Conservation (phyloP, 2,888 invertebrate genomes). For the Monopis laevigella region DNA sequence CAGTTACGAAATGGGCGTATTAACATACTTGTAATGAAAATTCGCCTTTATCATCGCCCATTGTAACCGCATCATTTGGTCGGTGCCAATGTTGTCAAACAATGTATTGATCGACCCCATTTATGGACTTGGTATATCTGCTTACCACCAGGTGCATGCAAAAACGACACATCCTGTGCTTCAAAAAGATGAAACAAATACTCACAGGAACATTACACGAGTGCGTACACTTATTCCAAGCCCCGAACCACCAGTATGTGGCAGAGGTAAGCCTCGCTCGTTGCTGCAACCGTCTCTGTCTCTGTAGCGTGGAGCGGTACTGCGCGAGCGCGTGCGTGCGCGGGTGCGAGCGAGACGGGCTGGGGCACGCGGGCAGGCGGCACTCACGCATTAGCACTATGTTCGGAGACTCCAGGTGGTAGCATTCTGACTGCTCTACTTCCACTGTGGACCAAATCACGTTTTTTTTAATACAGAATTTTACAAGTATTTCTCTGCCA, state of each 20-base stretch:
- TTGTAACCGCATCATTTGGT: no score
- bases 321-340: constrained; percentile 72
- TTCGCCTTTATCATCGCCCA: no score
- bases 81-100: no score
- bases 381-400: constrained; percentile 72
- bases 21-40: no score
- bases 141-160: no score
- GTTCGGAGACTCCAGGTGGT: constrained; percentile 64
- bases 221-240: constrained; percentile 81
- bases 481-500: no score
- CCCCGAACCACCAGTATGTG: constrained; percentile 86
- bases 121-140: no score
- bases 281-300: neutral
- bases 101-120: no score
- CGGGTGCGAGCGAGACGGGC: no score
- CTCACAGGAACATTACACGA: constrained; percentile 50
- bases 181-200: constrained; percentile 10
- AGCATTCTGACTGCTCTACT: constrained; percentile 69
- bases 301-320: constrained; percentile 23
- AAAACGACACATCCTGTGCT: no score
- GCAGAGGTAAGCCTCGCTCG: constrained; percentile 23
- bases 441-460: constrained; percentile 46
- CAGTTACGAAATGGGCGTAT: no score
- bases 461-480: no score
- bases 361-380: constrained; percentile 70